A percentile compares a stretch with the other conserved stretches of the same genome.
Conservation (phyloP, 2,113 vertebrate genomes). For the Rattus norvegicus region DNA sequence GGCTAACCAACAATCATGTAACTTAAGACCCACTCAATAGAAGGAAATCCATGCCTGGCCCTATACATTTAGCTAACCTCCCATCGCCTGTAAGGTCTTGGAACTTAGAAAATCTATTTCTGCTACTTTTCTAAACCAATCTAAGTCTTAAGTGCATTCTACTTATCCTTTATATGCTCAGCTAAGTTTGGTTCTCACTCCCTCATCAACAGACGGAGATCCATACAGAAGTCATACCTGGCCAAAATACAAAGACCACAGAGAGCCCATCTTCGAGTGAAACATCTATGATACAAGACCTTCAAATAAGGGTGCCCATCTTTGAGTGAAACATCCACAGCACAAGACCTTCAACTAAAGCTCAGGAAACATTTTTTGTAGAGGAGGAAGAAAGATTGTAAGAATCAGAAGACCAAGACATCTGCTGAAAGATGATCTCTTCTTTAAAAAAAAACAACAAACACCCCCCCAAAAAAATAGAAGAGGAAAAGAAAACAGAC, state of each 20-base stretch:
- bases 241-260: background rate
- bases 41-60: background rate
- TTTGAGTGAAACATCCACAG: background rate
- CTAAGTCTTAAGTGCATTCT: background rate
- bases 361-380: background rate
- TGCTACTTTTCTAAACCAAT: background rate
- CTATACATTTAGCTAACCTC: background rate
- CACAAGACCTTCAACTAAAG: background rate
- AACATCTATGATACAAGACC: background rate
- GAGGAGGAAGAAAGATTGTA: background rate
- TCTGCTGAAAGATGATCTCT: background rate
- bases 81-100: background rate
- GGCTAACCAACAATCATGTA: background rate
- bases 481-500: background rate
- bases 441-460: background rate
- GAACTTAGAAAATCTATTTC: background rate
- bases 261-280: background rate
- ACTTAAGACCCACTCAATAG: background rate
- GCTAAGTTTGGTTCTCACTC: background rate
- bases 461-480: background rate
- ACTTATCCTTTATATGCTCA: background rate
- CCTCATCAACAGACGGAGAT: background rate
- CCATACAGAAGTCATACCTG: background rate
- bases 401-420: background rate
- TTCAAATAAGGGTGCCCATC: background rate